Base-by-base conservation (phyloP, 1,140 invertebrate genomes). In the Anagrus nilaparvatae region DNA sequence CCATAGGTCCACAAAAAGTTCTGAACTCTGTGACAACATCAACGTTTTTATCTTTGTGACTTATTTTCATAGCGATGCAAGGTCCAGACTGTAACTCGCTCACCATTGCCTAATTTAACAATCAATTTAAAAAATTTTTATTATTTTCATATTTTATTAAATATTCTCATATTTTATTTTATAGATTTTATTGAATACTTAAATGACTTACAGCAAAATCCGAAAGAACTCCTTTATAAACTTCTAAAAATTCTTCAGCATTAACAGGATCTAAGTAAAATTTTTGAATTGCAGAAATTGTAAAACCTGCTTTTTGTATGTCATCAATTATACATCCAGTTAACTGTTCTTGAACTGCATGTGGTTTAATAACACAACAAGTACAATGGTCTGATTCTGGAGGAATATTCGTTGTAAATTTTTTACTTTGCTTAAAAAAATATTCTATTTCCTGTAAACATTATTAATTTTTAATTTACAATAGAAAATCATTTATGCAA, bases 301-400 rank as follows among this genome's bases (percentile, higher is more conserved):
- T 69, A 56, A 84, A 95, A 6, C 79, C 79, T 30, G 75, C 75
- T 36, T 82, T 76, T 32, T 78, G 72, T 47, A 95, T 90, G 23
- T 76, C 74, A 32, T 74, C 68, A 9, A 95, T 67, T 12, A 91
- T 84, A 40, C 75, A 61, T 4, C 87, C 59, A 25, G 27, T 43
- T 17, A 57, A 39, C 40, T 75, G 80, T 56, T 82, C 79, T 46
- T 79, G 71, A 4, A 96, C 70, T 30, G 83, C 82, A 67, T 95
- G 90, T n/a, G 92, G 91, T 63, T 95, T 94, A 13, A 96, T 82
- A 20, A 97, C 72, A 56, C 86, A 90, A 47, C 87, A 82, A 4
- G 89, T 87, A 39, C 82, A 81, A 48, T 79, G 77, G 31, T 75
- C 71, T 21, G 74, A 54, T 18, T 73, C 77, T 2, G 79, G 78